Evolutionary conservation across 2,888 invertebrate genomes (phyloP), one percentile per base, ranked within the genome.

Genomic region (Cantharis lateralis): DNA sequence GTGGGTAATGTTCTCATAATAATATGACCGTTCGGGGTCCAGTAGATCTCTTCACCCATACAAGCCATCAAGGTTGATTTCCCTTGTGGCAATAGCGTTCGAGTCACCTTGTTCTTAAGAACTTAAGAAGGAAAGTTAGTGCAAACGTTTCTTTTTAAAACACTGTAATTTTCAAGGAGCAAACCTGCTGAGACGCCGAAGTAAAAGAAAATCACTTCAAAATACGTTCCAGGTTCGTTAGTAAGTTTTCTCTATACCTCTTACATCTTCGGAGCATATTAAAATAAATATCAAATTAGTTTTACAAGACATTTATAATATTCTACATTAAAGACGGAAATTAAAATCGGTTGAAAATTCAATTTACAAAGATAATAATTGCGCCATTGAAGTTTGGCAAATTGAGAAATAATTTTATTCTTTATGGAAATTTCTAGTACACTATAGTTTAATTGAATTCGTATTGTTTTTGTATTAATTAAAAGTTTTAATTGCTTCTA

Each of bases 61-160:
- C 79, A 82, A 80, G 81, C 80, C 82, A 84, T 84, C 82, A 78
- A 80, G 70, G 76, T 80, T 84, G 84, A 85, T 85, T 85, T 85
- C 85, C 84, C 85, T 76, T 75, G 84, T 74, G 84, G 80, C 79
- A 66, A 68, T 76, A 78, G 80, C 79, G 68, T 79, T 79, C 70
- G 71, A 75, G 75, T 72, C 78, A 78, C 78, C 78, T 77, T 77
- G 64, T 75, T 75, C 48, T 48, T 48, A 48, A 78, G 72, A 66
- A 74, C 69, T 72, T 78, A 75, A 74, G 77, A 72, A 75, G 75
- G 66, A 77, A 77, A 75, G 69, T 77, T 74, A 72, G 74, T 71
- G 68, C 70, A 72, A 73, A 71, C 76, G 74, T 79, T 79, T 71
- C 74, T 76, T 77, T 77, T 76, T 77, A 75, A 77, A 72, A 74